A percentile compares a stretch with the other conserved stretches of the same genome.
Evolutionary conservation across 1,140 invertebrate species (phyloP).

Genomic region (Acromyrmex charruanus): DNA sequence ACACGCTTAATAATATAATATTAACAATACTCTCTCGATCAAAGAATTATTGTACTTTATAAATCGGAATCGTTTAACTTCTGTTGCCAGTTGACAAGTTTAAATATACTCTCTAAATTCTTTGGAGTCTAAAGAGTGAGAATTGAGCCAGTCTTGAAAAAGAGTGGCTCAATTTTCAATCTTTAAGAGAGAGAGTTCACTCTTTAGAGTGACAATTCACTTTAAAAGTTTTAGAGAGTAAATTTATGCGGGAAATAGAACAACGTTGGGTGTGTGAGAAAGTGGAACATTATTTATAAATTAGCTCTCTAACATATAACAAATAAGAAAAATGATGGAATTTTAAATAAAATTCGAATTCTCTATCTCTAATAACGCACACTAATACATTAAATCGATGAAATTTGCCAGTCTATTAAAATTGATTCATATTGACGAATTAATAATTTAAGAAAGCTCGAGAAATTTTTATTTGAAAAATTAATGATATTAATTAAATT

Average conservation of each 20-base stretch:
- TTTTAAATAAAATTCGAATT: not conserved
- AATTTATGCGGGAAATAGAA: not conserved
- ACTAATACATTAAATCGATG: not conserved
- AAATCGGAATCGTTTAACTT: not conserved
- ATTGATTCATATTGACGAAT: not conserved
- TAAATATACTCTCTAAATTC: not conserved
- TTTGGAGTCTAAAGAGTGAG: no score
- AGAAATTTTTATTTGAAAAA: not conserved
- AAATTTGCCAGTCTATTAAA: not conserved
- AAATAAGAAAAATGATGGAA: no score
- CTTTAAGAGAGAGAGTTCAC: no score
- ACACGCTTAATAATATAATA: conserved; percentile 7
- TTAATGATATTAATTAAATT: not conserved
- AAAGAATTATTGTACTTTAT: not conserved
- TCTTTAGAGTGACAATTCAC: no score
- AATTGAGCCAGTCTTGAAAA: no score
- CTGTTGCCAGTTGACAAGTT: not conserved
- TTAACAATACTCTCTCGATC: not conserved
- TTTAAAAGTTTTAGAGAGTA: no score
- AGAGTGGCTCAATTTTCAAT: no score
- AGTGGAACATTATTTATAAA: not conserved
- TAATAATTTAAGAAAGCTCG: not conserved
- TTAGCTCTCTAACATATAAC: not conserved
- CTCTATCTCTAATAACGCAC: not conserved
- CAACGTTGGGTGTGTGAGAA: not conserved